Evolutionary conservation across 2,888 invertebrate genomes (phyloP).

Genomic region (Drosophila pseudotakahashii): DNA sequence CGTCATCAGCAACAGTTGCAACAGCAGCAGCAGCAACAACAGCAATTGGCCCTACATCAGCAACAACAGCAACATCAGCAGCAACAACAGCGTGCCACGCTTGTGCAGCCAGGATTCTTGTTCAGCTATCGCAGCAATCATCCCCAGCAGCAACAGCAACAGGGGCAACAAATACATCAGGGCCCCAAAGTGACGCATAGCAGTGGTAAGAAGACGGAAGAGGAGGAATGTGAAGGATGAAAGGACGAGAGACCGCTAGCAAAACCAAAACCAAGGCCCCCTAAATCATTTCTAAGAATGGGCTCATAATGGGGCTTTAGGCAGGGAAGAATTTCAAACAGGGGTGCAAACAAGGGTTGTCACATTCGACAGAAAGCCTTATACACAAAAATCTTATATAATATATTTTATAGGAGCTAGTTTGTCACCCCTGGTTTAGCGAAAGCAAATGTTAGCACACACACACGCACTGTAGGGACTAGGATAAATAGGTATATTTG

Average conservation of each 20-base stretch:
- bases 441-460: conserved; percentile 2
- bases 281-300: neutral
- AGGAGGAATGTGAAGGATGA: conserved; percentile 22
- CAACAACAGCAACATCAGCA: conserved; percentile 62
- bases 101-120: conserved; percentile 80
- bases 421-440: neutral
- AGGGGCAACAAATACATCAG: conserved; percentile 41
- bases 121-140: conserved; percentile 78
- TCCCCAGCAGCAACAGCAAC: conserved; percentile 53
- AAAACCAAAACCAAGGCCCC: conserved; percentile 8
- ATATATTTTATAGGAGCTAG: neutral
- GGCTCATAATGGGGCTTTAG: neutral
- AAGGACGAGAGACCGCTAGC: conserved; percentile 44
- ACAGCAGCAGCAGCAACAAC: conserved; percentile 78
- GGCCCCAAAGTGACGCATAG: conserved; percentile 64
- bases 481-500: neutral
- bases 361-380: too few relatives aligned
- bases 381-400: neutral
- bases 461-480: conserved; percentile 16
- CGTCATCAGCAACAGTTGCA: conserved; percentile 67
- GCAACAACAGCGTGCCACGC: conserved; percentile 73
- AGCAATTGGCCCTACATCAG: conserved; percentile 66
- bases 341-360: neutral
- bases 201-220: conserved; percentile 66
- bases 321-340: neutral